Base-by-base conservation (phyloP, 2,888 invertebrate species). In the Athripsodes cinereus region DNA sequence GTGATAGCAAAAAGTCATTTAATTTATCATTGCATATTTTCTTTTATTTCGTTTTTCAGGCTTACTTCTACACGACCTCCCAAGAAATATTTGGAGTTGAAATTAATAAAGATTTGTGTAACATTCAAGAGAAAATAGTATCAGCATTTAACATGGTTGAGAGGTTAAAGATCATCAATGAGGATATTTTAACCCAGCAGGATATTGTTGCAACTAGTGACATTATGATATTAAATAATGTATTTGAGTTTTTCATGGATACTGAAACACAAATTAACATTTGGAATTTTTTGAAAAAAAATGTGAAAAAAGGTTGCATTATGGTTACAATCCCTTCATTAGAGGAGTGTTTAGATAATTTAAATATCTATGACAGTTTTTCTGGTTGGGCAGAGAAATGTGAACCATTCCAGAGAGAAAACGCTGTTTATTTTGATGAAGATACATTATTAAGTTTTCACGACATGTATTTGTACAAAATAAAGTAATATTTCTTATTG, bases 191-290 rank as follows among this genome's bases (percentile, higher is more conserved):
- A 64, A 74, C 81, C 11, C 75, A 76, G 59, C 69, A 73, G 60
- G 80, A 84, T 59, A 67, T 83, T 31, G 69, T 87, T 18, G 66
- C 73, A 57, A 69, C 70, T 57, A 82, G 84, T 13, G 80, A 88
- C 70, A 73, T 88, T 53, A 56, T 64, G 20, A 71, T 87, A 22
- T 71, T 87, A 56, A 82, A 88, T 65, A 88, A 87, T 72, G 81
- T 84, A 1, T 81, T 87, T 67, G 86, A 87, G 66, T 87, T 86
- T 68, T 88, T 88, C 72, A 72, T 84, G 59, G 71, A 81, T 46
- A 68, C 71, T 55, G 76, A 80, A 31, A 76, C 80, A 57, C 87
- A 87, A 67, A 78, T 71, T 61, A 69, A 78, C 64, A 78, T 84
- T 64, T 87, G 86, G 86, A 69, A 72, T 60, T 84, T 82, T 67